phyloP scores from a whole-genome alignment of 2,797 vertebrate species.

The Acomys russatus region DNA sequence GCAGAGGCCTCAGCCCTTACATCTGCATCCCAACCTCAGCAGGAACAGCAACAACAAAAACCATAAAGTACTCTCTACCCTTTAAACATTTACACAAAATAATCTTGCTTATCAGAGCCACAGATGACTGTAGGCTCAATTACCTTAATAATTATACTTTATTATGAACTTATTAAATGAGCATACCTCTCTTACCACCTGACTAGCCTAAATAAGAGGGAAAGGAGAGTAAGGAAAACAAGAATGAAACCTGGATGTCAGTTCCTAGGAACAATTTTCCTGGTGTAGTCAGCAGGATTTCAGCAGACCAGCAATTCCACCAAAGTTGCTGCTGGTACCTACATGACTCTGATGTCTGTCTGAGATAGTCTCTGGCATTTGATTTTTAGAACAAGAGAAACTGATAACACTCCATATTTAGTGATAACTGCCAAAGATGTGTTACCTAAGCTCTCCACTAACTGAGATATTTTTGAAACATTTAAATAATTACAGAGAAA shows the following conservation, averaged over 20 bases:
- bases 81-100: background rate
- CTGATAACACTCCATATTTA: background rate
- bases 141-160: too few species aligned
- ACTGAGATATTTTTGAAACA: constrained; percentile 10
- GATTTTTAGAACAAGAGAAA: background rate
- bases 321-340: too few species aligned
- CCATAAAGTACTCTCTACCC: background rate
- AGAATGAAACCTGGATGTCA: too few species aligned
- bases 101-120: background rate
- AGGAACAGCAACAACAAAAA: background rate
- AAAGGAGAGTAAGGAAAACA: too few species aligned
- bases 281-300: too few species aligned
- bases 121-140: background rate
- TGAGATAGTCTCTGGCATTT: background rate
- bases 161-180: too few species aligned
- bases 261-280: too few species aligned
- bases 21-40: background rate
- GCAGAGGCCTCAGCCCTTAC: background rate
- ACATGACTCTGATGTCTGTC: background rate
- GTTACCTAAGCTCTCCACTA: background rate
- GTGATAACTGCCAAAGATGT: background rate
- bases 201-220: too few species aligned
- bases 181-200: too few species aligned
- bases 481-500: background rate
- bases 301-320: too few species aligned